Conservation (phyloP, 2,797 vertebrate species). For the Numenius phaeopus region DNA sequence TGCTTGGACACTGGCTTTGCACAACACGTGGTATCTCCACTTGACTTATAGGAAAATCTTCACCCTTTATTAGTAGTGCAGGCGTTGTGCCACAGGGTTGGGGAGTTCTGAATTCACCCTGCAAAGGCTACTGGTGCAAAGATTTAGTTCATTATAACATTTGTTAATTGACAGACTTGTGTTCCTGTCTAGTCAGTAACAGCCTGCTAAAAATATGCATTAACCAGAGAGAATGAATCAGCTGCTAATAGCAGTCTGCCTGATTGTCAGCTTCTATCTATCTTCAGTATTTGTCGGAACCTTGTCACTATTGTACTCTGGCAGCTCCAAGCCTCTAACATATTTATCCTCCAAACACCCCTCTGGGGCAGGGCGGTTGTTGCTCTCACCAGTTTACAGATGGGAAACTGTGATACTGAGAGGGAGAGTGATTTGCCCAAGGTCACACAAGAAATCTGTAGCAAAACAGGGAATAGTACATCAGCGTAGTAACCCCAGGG, state of each 20-base stretch:
- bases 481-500: conserved; percentile 24
- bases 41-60: neutral
- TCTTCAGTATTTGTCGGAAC: conserved; percentile 40
- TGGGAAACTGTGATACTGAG: conserved; percentile 52
- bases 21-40: neutral
- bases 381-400: conserved; percentile 67
- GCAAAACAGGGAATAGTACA: conserved; percentile 28
- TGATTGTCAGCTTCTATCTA: conserved; percentile 65
- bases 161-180: conserved; percentile 62
- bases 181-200: conserved; percentile 67
- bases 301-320: conserved; percentile 19
- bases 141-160: conserved; percentile 51
- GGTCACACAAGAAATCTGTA: conserved; percentile 56
- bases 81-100: conserved; percentile 21
- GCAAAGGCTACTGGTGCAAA: conserved; percentile 10
- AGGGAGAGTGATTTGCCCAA: conserved; percentile 52
- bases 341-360: conserved; percentile 69
- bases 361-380: conserved; percentile 68
- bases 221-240: conserved; percentile 66
- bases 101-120: conserved; percentile 26
- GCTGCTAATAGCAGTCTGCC: conserved; percentile 64
- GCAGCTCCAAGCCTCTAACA: conserved; percentile 44
- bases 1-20: neutral
- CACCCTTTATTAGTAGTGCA: conserved; percentile 20
- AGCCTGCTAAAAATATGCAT: conserved; percentile 69